These are phyloP conservation scores for Diacarnus erythraeanus DNA, from an alignment of 37 sponge, comb jelly and placozoan species.

Conservation along the genomic window DNA sequence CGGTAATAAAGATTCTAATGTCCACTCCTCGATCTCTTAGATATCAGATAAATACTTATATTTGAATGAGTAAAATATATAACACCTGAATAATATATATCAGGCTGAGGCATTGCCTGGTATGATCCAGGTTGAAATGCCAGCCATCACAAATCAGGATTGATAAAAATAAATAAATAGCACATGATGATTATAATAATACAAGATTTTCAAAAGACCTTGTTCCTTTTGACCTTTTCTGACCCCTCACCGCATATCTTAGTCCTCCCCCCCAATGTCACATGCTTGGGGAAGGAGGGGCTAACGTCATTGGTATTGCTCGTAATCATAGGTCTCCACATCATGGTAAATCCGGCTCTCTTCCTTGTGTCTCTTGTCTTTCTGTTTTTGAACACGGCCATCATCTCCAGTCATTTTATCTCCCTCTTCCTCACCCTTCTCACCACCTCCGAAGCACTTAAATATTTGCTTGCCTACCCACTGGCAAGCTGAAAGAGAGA, in stretches of 20 bases:
- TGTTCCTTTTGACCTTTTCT: neutral
- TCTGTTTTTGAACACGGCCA: neutral
- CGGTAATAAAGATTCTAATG: too few relatives aligned
- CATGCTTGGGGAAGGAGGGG: neutral
- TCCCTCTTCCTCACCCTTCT: neutral
- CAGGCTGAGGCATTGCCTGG: neutral
- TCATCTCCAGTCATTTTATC: neutral
- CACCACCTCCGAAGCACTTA: slow-evolving; percentile 13
- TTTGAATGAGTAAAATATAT: too few relatives aligned
- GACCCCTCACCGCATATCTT: neutral
- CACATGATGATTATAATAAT: neutral
- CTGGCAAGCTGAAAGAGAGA: slow-evolving; percentile 22
- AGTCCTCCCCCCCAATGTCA: neutral
- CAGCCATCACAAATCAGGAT: neutral
- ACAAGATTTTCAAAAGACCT: neutral
- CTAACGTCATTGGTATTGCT: slow-evolving; percentile 1
- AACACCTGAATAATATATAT: too few relatives aligned
- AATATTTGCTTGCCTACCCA: slow-evolving; percentile 48
- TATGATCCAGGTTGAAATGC: neutral
- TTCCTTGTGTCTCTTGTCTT: neutral
- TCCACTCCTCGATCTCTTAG: too few relatives aligned
- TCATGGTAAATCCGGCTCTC: neutral
- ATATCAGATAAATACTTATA: too few relatives aligned
- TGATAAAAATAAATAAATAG: neutral
- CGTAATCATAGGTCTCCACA: neutral